These are phyloP conservation scores for Manduca sexta DNA, from an alignment of 1,140 invertebrate genomes.

Conservation along the genomic window DNA sequence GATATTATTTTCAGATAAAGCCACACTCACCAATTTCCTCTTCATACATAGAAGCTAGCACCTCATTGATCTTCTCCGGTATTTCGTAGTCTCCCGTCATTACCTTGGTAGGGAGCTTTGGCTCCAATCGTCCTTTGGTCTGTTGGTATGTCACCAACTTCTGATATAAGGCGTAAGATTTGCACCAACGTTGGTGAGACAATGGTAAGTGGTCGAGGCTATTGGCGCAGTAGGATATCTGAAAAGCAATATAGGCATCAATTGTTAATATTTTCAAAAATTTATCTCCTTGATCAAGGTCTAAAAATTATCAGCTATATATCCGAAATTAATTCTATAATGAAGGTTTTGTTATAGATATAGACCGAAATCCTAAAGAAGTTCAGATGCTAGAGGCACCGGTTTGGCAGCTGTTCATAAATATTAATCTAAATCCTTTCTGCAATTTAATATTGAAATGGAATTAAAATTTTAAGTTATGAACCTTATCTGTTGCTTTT, in stretches of 20 bases:
- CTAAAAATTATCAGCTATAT: too few species aligned
- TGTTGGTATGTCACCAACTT: conserved; percentile 71
- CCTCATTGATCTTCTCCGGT: conserved; percentile 66
- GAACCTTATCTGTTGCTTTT: too few species aligned
- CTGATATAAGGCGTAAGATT: conserved; percentile 71
- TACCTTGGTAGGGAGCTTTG: conserved; percentile 71
- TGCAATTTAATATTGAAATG: too few species aligned
- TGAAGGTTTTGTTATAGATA: too few species aligned
- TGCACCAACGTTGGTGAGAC: conserved; percentile 71
- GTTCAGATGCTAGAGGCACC: too few species aligned
- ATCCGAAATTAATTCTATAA: too few species aligned
- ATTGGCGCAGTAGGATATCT: conserved; percentile 69
- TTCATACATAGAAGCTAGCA: conserved; percentile 70
- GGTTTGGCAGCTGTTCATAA: too few species aligned
- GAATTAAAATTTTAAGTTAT: too few species aligned
- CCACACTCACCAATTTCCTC: conserved; percentile 56
- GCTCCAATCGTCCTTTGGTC: conserved; percentile 72
- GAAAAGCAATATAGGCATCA: conserved; percentile 2
- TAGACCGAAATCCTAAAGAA: too few species aligned
- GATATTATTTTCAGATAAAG: background rate
- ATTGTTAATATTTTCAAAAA: too few species aligned
- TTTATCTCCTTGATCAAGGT: too few species aligned
- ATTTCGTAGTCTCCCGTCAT: conserved; percentile 50
- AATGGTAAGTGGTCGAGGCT: conserved; percentile 60
- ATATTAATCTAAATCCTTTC: too few species aligned